Base-by-base conservation (phyloP, 2,113 vertebrate genomes). In the Egretta garzetta region DNA sequence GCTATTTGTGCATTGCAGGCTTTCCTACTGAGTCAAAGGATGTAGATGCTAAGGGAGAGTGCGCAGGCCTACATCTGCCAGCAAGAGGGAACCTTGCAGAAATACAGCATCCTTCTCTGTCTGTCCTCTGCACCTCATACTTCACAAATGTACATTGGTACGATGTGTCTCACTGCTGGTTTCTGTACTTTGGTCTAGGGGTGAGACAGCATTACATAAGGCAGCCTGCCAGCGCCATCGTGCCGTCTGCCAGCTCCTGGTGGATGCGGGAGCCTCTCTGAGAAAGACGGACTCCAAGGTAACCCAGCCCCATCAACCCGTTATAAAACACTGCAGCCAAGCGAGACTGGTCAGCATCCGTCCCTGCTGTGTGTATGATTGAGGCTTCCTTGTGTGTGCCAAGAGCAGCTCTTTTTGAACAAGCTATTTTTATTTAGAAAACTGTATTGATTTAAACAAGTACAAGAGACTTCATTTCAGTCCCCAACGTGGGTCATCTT, bases 151-250 rank as follows among this genome's bases (percentile, higher is more conserved):
- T 83, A 10, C 66, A 26, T 68, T 72, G 77, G 11, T 91, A 79
- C 22, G 64, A 64, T 86, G 63, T 92, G 50, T 96, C 94, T 97
- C 76, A 97, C 79, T 93, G 88, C 87, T 94, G 70, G 55, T 96
- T 96, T 98, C 95, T 98, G 81, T 97, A 9, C 98, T 97, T 97
- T 97, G 97, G 92, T 97, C 91, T 93, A 99, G 99, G 97, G 99
- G 99, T 37, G 99, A 99, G 95, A 99, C 99, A 3, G 99, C 99
- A 6, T 93, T 99, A 94, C 99, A 99, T 96, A 99, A 99, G 98
- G 99, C 99, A 12, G 99, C 99, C 87, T 98, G 97, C 86, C 98
- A 99, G 94, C 98, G 98, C 95, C 99, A 99, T 88, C 98, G 98
- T 4, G 96, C 98, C 1, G 96, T 99, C 85, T 99, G 99, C 97